Base-by-base conservation (phyloP, 2,113 vertebrate genomes). In the Proterorhinus semilunaris region DNA sequence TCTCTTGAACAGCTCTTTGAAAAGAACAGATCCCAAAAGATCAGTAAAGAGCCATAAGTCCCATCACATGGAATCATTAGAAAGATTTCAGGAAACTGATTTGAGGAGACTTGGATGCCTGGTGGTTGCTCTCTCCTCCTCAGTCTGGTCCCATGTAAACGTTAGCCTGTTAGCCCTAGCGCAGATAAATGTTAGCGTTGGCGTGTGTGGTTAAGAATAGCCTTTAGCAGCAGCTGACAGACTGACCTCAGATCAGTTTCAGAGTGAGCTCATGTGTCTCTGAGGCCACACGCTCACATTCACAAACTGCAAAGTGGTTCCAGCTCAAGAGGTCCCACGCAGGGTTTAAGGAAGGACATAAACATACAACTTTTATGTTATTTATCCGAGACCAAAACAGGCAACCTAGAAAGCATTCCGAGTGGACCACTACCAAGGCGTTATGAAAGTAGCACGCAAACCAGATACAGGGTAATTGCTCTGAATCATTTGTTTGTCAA, bases 201-300 rank as follows among this genome's bases (percentile, higher is more conserved):
- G 55, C 27, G 55, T 15, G 21, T 7, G 55, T 42, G 55, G 55
- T 58, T 58, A 58, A 58, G 55, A 58, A 58, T 58, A 58, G 55
- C 55, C 55, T 58, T 58, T 58, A 58, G 55, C 55, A 58, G 55
- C 55, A 58, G 55, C 55, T 58, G 55, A 58, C 55, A 58, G 55
- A 58, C 55, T 58, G 55, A 42, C 55, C 55, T 27, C 55, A 58
- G 55, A 58, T 58, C 55, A 58, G 55, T 58, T 58, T 58, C 55
- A 58, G 55, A 7, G 27, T 42, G 55, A 58, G 55, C 55, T 58
- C 55, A 58, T 58, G 27, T 58, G 27, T 58, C 55, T 58, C 55
- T 42, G 55, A 42, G 55, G 55, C 55, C 27, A 55, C 53, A 55
- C 55, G 55, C 54, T 58, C 55, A 42, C 27, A 58, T 58, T 58